Evolutionary conservation across 2,797 vertebrate species (phyloP).

Genomic region (Muscicapa comitata): DNA sequence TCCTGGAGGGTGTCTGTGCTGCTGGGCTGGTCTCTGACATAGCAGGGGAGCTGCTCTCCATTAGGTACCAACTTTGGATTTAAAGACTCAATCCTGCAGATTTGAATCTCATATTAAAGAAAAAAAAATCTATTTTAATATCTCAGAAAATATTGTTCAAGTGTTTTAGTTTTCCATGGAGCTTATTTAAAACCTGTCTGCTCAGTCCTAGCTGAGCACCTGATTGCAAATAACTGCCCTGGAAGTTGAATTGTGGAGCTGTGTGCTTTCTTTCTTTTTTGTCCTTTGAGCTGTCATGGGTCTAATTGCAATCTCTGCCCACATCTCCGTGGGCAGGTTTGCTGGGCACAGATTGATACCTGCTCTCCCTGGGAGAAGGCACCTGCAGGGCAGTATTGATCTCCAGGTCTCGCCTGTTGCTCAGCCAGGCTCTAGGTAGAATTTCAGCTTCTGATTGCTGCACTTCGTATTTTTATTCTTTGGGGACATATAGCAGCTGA

Average conservation of each 20-base stretch:
- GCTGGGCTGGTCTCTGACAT: not conserved
- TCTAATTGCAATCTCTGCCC: not conserved
- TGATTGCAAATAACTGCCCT: not conserved
- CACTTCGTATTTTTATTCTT: not conserved
- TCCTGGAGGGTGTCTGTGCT: not conserved
- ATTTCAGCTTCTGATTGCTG: not conserved
- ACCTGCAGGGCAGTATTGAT: not conserved
- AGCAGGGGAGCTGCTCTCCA: accelerated
- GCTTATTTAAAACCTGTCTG: not conserved
- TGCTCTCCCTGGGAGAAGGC: not conserved
- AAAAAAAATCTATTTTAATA: not conserved
- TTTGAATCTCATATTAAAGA: accelerated
- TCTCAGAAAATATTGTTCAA: not conserved
- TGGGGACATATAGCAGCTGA: not conserved
- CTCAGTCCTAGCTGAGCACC: not conserved
- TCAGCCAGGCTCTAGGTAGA: accelerated
- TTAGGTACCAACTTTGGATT: not conserved
- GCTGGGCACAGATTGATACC: not conserved
- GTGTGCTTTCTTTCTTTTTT: too few species aligned
- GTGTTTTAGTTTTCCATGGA: not conserved
- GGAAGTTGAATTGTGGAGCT: not conserved
- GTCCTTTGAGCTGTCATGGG: not conserved
- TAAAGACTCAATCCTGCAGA: not conserved
- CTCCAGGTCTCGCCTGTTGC: not conserved
- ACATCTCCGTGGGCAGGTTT: not conserved